Conservation (phyloP, 2,888 invertebrate species). For the Cerastis leucographa region DNA sequence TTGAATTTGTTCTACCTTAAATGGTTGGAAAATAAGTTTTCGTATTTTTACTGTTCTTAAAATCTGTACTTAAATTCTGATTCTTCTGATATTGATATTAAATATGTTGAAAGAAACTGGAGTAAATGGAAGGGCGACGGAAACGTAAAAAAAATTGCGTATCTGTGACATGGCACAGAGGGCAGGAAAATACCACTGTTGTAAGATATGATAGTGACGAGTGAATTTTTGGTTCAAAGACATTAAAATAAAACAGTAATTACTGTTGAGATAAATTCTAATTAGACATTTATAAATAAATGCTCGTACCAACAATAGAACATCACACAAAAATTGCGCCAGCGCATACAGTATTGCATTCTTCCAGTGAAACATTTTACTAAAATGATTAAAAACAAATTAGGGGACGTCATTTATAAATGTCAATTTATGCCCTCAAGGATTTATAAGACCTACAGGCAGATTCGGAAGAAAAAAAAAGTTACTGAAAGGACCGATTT, state of each 20-base stretch:
- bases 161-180: not conserved
- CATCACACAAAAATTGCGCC: not conserved
- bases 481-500: not conserved
- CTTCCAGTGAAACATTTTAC: not conserved
- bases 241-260: not conserved
- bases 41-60: slow-evolving; percentile 32
- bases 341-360: not conserved
- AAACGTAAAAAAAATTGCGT: not conserved
- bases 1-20: slow-evolving; percentile 53
- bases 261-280: not conserved
- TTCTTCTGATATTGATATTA: not conserved
- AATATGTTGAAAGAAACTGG: not conserved
- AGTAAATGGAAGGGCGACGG: not conserved
- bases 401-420: not conserved
- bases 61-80: not conserved
- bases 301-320: not conserved
- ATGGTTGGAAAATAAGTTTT: slow-evolving; percentile 3
- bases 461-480: not conserved
- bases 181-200: not conserved
- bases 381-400: not conserved
- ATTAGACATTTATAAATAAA: not conserved
- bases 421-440: not conserved
- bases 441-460: not conserved
- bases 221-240: not conserved
- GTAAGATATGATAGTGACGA: not conserved